Evolutionary conservation across 1,140 invertebrate genomes (phyloP).

Genomic region (Lasaia peninsularis): DNA sequence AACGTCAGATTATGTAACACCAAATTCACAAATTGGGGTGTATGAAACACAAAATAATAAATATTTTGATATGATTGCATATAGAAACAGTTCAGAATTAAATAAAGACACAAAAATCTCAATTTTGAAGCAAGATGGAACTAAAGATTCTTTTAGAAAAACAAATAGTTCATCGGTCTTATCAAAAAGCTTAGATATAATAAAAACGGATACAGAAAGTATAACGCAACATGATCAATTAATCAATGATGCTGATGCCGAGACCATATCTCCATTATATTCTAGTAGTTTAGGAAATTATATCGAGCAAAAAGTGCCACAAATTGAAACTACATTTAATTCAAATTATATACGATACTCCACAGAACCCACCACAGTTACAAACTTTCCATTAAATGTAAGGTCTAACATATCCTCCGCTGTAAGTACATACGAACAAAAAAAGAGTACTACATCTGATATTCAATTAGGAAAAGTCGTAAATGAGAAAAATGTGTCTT

Average conservation of each 20-base stretch:
- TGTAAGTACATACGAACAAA: too few relatives aligned
- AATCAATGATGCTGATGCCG: neutral
- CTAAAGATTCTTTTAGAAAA: neutral
- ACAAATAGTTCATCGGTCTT: too few relatives aligned
- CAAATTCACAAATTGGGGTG: neutral
- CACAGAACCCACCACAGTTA: neutral
- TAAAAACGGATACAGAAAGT: neutral
- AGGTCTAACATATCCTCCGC: too few relatives aligned
- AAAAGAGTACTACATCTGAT: too few relatives aligned
- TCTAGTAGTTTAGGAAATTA: neutral
- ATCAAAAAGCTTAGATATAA: too few relatives aligned
- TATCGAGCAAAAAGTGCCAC: neutral
- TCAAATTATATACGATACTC: neutral
- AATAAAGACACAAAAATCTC: neutral
- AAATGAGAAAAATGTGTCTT: neutral
- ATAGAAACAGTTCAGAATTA: neutral
- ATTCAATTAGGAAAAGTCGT: too few relatives aligned
- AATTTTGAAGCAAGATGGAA: neutral
- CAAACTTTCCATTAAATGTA: neutral
- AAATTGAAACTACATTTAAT: neutral
- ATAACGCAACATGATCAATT: neutral
- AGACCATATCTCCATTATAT: neutral
- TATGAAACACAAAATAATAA: constrained; percentile 3
- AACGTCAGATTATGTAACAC: neutral
- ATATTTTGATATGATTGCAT: constrained; percentile 1